Base-by-base conservation (phyloP, 2,888 invertebrate species). In the Polylopha cassiicola region DNA sequence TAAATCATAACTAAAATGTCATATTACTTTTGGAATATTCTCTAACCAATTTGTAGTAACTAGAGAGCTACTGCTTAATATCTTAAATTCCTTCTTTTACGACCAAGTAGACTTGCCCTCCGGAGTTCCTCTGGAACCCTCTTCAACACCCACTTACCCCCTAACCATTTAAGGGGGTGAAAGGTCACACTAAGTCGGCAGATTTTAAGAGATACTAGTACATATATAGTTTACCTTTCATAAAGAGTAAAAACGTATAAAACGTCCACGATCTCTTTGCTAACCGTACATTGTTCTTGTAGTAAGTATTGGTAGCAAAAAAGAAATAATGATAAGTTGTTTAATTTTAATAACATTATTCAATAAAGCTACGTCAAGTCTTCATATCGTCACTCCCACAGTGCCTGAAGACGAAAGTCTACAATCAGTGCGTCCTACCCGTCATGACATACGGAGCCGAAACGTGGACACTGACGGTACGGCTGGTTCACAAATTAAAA, bases 181-280 rank as follows among this genome's bases (percentile, higher is more conserved):
- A n/a, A 54, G 73, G 38, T 63, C 73, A 46, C 37, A 43, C 30
- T 53, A 47, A 32, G 43, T 46, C 76, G 77, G 81, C 46, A 48
- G 59, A 48, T 47, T 55, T 59, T 67, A 65, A 67, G 71, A 73
- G 81, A 81, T 79, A 81, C 77, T 75, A 73, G 59, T 63, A 64
- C 72, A 81, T 73, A 82, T 81, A 82, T 82, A 82, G 69, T 82
- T 77, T 63, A 72, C 67, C 76, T 69, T 69, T 67, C 68, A 69
- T 68, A 73, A 76, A 80, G 81, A 80, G 78, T 64, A 61, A 72
- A 73, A 76, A 69, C 75, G 74, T 73, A 81, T 80, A 81, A 80
- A 82, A 78, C 77, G 78, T 79, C 78, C 75, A 69, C 77, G 72
- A 64, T 72, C 55, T 51, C 64, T 70, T 62, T 77, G 75, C 71